Evolutionary conservation across 2,888 invertebrate species (phyloP).

Genomic region (Margaritifera margaritifera): DNA sequence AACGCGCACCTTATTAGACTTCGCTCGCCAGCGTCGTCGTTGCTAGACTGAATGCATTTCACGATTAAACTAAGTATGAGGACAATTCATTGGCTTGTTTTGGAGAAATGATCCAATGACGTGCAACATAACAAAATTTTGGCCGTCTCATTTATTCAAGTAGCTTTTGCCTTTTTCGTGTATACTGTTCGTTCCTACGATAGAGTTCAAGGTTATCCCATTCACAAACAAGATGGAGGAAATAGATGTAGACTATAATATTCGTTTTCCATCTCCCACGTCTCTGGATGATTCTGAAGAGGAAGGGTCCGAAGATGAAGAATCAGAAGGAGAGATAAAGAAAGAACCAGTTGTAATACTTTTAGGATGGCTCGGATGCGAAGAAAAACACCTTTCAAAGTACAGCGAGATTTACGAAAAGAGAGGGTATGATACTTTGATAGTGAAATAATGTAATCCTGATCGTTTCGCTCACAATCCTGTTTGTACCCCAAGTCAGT

Average conservation of each 20-base stretch:
- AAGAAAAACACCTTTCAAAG: conserved; percentile 84
- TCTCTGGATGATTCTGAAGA: conserved; percentile 23
- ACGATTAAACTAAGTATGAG: background rate
- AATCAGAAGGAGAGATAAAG: conserved; percentile 20
- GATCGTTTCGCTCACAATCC: conserved; percentile 1
- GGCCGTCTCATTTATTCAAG: no score
- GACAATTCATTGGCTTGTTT: conserved; percentile 15
- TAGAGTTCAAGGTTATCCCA: no score
- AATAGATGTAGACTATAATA: conserved; percentile 61
- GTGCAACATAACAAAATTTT: conserved; percentile 4
- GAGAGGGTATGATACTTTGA: conserved; percentile 81
- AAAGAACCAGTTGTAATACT: conserved; percentile 80
- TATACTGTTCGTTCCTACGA: no score
- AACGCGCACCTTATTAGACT: background rate
- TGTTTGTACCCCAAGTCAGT: no score
- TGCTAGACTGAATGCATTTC: no score
- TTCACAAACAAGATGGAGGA: conserved; percentile 40
- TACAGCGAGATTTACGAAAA: conserved; percentile 86
- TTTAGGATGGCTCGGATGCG: conserved; percentile 87
- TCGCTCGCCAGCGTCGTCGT: no score
- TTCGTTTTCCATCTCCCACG: conserved; percentile 57
- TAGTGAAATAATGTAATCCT: background rate
- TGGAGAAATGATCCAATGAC: conserved; percentile 21
- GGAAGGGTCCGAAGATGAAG: conserved; percentile 23
- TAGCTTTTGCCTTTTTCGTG: no score